A percentile compares a stretch with the other conserved stretches of the same genome.
These are phyloP conservation scores for Drosophila prostipennis DNA, from an alignment of 2,888 invertebrate genomes.

Conservation along the genomic window DNA sequence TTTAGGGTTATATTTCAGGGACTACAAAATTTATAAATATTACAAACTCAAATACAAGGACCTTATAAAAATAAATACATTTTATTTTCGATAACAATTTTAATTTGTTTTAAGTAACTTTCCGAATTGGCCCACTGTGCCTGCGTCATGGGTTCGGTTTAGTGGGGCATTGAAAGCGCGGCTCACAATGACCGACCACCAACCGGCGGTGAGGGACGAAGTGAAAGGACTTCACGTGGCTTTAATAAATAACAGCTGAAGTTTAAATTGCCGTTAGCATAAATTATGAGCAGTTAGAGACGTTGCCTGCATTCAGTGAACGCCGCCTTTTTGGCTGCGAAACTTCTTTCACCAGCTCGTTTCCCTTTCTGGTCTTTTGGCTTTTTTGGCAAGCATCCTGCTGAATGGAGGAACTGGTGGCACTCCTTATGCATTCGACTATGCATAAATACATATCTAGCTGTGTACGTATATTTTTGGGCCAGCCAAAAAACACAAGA, in stretches of 20 bases:
- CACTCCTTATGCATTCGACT: constrained; percentile 34
- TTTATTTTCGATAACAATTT: no score
- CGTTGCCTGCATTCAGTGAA: constrained; percentile 35
- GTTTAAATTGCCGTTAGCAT: constrained; percentile 81
- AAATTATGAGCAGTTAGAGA: constrained; percentile 77
- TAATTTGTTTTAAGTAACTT: neutral
- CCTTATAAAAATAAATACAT: no score
- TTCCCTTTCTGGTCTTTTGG: constrained; percentile 4
- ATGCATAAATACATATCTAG: constrained; percentile 35
- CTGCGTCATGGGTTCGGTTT: constrained; percentile 3
- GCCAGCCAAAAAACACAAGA: constrained; percentile 27
- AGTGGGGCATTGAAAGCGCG: constrained; percentile 46
- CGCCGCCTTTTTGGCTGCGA: constrained; percentile 55
- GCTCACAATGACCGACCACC: constrained; percentile 39
- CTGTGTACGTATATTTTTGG: constrained; percentile 14
- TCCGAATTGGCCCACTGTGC: constrained; percentile 49
- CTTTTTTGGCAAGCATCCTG: constrained; percentile 41
- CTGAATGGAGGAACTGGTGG: constrained; percentile 33
- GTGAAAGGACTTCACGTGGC: constrained; percentile 33
- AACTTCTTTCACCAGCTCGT: constrained; percentile 23
- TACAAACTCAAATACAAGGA: no score
- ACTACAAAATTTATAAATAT: no score
- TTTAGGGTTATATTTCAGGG: no score
- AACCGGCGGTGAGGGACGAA: neutral
- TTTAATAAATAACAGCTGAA: constrained; percentile 78